Evolutionary conservation across 2,113 vertebrate genomes (phyloP).

Genomic region (Chionis minor): DNA sequence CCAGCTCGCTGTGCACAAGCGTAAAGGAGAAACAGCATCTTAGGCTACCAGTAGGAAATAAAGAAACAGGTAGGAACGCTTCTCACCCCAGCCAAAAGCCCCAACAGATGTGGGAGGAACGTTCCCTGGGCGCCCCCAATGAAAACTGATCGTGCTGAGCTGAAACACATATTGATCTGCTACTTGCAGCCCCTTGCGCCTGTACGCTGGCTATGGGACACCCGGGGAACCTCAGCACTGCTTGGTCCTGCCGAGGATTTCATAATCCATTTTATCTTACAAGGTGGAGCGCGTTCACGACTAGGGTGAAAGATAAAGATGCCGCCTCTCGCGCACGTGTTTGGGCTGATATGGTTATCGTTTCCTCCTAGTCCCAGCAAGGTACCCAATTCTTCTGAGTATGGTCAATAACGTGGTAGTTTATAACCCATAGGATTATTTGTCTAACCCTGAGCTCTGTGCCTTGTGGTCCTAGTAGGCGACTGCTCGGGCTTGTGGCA

Average conservation of each 20-base stretch:
- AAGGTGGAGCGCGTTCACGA: not conserved
- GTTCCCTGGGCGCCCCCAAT: not conserved
- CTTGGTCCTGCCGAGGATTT: not conserved
- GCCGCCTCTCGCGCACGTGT: fast-evolving
- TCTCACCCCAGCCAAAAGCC: not conserved
- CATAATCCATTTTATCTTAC: not conserved
- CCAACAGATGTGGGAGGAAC: not conserved
- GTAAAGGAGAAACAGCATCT: not conserved
- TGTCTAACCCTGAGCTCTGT: not conserved
- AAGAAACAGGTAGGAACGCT: not conserved
- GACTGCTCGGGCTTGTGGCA: not conserved
- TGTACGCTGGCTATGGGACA: not conserved
- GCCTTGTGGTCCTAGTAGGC: not conserved
- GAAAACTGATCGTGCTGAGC: not conserved
- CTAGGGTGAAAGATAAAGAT: not conserved
- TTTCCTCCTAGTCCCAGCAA: not conserved
- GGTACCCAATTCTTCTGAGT: not conserved
- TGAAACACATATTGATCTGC: not conserved
- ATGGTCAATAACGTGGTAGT: fast-evolving
- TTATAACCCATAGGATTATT: not conserved
- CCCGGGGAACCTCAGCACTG: not conserved
- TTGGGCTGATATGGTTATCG: fast-evolving
- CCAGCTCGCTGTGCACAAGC: not conserved
- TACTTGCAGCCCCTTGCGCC: not conserved
- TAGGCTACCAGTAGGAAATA: not conserved